Base-by-base conservation (phyloP, 2,113 vertebrate species). In the Calcarius ornatus region DNA sequence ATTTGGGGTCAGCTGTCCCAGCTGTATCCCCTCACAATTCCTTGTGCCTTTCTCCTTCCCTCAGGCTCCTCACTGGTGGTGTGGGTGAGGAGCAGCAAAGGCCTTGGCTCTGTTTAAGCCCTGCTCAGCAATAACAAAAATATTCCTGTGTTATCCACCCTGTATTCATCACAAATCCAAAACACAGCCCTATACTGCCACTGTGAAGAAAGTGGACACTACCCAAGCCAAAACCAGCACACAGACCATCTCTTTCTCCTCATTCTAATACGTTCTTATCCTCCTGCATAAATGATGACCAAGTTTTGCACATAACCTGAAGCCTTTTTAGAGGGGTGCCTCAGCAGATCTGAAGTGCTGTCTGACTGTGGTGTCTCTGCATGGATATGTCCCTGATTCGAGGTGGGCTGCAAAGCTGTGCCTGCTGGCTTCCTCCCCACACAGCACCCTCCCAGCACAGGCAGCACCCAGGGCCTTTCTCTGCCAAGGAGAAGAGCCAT, bases 321-420 rank as follows among this genome's bases (percentile, higher is more conserved):
- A 40, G 25, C 17, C 4, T 45, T 63, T 65, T 60, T 22, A 48
- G 53, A 76, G 24, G 1, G 13, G 5, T 69, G 13, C 4, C 45
- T 79, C 12, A 27, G 8, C 18, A 40, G 22, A 22, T 11, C 33
- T 8, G 17, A 17, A 33, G 11, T 40, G 54, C 69, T 73, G 25
- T 22, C 43, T 5, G 12, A 28, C 30, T 1, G 10, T 47, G 21
- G 19, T 64, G 30, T 37, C 20, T 47, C 18, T 4, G 2, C 27
- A 12, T 0, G 0, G 27, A 9, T 28, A 6, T 38, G 27, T 17
- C 18, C 25, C 45, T 53, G 2, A 0, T 12, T 28, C 43, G 37
- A 54, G 27, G 11, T 0, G 0, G 23, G 22, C 38, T 82, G 47
- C 1, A 2, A 42, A 48, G 8, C 15, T 45, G 0, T 24, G 16